Evolutionary conservation across 2,113 vertebrate species (phyloP).

Genomic region (Vidua chalybeata): DNA sequence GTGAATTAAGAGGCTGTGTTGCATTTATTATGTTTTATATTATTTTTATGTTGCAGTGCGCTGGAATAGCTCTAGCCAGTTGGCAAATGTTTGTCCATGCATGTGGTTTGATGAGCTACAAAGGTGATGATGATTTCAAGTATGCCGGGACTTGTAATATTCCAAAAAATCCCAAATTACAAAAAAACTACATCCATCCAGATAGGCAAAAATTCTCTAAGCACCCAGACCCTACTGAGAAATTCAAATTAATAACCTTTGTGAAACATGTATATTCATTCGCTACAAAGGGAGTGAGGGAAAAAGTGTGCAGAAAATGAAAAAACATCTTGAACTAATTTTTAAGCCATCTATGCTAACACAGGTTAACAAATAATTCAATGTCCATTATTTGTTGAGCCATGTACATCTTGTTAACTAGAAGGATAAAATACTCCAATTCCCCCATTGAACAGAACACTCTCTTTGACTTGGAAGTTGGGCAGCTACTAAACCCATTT

Average conservation of each 20-base stretch:
- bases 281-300: rapidly evolving
- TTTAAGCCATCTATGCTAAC: background rate
- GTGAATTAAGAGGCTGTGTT: background rate
- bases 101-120: background rate
- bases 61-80: background rate
- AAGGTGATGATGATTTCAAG: background rate
- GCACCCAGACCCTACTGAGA: background rate
- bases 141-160: background rate
- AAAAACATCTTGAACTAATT: background rate
- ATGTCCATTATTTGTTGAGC: background rate
- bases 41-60: background rate
- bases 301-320: background rate
- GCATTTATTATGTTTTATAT: background rate
- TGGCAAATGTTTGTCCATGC: background rate
- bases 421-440: background rate
- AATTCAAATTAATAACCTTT: background rate
- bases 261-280: background rate
- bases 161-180: background rate
- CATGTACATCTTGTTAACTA: background rate
- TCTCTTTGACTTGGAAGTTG: background rate
- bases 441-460: background rate
- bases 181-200: background rate
- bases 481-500: slow-evolving; percentile 33
- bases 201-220: background rate
- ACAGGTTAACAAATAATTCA: background rate